Evolutionary conservation across 2,888 invertebrate species (phyloP).

Genomic region (Stegana nigrithorax): DNA sequence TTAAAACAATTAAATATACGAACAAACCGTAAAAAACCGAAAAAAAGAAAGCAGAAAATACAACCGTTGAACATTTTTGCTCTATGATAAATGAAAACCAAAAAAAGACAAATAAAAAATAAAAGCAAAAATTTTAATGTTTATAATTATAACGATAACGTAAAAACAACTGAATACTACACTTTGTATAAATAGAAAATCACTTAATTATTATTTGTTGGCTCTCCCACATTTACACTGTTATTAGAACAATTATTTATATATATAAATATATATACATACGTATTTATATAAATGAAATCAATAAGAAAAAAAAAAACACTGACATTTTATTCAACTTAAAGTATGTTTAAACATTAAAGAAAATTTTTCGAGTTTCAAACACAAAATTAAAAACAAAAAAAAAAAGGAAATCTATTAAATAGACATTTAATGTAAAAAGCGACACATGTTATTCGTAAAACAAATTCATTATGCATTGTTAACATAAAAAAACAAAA

Average conservation of each 20-base stretch:
- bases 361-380: constrained; percentile 26
- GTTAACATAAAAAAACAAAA: constrained; percentile 11
- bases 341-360: constrained; percentile 32
- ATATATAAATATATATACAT: constrained; percentile 16
- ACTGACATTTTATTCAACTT: constrained; percentile 22
- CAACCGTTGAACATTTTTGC: constrained; percentile 38
- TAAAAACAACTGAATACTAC: constrained; percentile 22
- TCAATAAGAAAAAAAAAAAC: constrained; percentile 26
- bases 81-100: constrained; percentile 17
- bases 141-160: constrained; percentile 1
- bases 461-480: constrained; percentile 16
- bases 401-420: neutral
- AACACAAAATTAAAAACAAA: constrained; percentile 15
- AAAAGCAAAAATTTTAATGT: neutral
- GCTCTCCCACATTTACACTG: constrained; percentile 51
- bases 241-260: constrained; percentile 58
- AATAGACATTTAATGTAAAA: constrained; percentile 1
- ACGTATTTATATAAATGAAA: constrained; percentile 10
- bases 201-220: constrained; percentile 54
- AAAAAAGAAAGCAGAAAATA: constrained; percentile 36
- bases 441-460: neutral
- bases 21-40: constrained; percentile 27
- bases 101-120: constrained; percentile 18
- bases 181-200: constrained; percentile 30
- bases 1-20: constrained; percentile 20